Base-by-base conservation (phyloP, 2,797 vertebrate species). In the Cheracebus regulus region DNA sequence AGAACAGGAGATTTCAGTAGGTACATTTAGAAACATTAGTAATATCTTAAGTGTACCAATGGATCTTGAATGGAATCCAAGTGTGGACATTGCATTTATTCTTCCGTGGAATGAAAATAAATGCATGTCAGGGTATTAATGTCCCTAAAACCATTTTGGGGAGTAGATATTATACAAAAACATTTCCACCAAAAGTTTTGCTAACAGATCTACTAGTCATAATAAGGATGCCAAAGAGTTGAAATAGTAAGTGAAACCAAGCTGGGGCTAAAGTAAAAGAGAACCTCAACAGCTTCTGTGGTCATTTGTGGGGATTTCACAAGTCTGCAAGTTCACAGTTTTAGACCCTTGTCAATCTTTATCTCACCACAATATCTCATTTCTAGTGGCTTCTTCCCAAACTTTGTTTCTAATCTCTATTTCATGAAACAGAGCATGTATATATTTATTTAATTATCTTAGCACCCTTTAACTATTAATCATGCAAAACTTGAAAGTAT, bases 271-370 rank as follows among this genome's bases (percentile, higher is more conserved):
- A 97, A 97, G 93, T 97, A 96, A 98, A 95, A 96, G 93, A 0
- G 67, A 97, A 46, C 72, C 52, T 88, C 82, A 70, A 19, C 13
- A 17, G 61, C 92, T 93, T 97, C 97, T 97, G 96, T 26, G 95
- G 97, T 97, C 96, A 94, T 81, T 85, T 90, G 70, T 44, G 97
- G 97, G 95, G 98, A 97, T 96, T 97, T 98, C 96, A 93, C 93
- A 92, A 92, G 44, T 72, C 83, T 58, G 26, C 79, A 44, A 48
- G 64, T 93, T 96, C 80, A 80, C 87, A 84, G 36, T 67, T 61
- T 84, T 48, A 89, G 48, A 48, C 33, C 28, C 50, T 81, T 14
- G 79, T 50, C 75, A 83, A 2, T 80, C 79, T 95, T 78, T 36
- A 76, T 92, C 70, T 92, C 30, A 76, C 90, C 85, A 52, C 72